Evolutionary conservation across 2,113 vertebrate species (phyloP), one percentile per base, ranked within the genome.

Genomic region (Dermatemys mawii): DNA sequence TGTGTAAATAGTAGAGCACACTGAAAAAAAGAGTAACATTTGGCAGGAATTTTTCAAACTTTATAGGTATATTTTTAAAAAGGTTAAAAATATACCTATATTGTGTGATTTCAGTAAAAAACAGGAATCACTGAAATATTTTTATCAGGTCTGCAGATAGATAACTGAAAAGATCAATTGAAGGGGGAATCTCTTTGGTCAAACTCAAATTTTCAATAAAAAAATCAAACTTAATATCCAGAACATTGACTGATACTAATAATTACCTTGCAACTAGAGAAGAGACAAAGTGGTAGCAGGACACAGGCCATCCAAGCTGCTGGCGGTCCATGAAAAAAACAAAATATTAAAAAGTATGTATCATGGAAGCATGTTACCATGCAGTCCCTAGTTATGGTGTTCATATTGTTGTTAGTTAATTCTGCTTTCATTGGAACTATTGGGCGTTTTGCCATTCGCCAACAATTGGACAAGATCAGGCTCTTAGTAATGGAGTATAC

Each of bases 301-400:
- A 63, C 60, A 63, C 16, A 13, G 6, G 7, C 60, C 32, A n/a
- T n/a, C 6, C 70, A 67, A 22, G 50, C 48, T 85, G 89, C 60
- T 84, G 63, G 87, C 87, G 78, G 53, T 78, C 81, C 32, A 26
- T 0, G 11, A 90, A 44, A 55, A 91, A 92, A 76, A 88, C 60
- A 79, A 90, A 95, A 90, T 0, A 0, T 50, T 86, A 11, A 4
- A 6, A 86, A 67, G 44, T 88, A 90, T 6, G n/a, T 35, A n/a
- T 14, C 60, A 63, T 8, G 44, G 54, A 90, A 91, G 57, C 1
- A 2, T 92, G 92, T 90, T 91, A 95, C 82, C 91, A 73, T 38
- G 44, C 60, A 70, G 57, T 60, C 4, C 14, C 83, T 50, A 92
- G 94, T 84, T 91, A 95, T 95, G 93, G 94, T 91, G 87, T 91